Evolutionary conservation across 2,797 vertebrate species (phyloP), one percentile per base, ranked within the genome.

Genomic region (Psittacula echo): DNA sequence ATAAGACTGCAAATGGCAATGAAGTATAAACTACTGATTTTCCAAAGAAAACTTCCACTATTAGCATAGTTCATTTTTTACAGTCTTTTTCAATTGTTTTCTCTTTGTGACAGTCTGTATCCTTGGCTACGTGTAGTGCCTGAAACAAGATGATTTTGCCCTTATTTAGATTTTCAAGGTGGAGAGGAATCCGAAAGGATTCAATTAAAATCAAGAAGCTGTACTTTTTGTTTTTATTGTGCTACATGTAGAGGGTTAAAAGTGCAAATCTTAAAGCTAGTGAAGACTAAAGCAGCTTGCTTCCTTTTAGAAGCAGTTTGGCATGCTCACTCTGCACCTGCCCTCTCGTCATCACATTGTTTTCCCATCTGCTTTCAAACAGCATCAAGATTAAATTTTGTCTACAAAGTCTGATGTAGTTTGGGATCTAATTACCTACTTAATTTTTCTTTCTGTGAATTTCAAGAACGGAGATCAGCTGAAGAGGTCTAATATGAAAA

Each of bases 311-410:
- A 80, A 84, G 66, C 53, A 93, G 50, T 60, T 7, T 75, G 85
- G 87, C 70, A 78, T 39, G 68, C n/a, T 60, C 18, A 3, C 18
- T 9, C 42, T 75, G 91, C 94, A 93, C 91, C 85, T 95, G 85
- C 72, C 83, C 47, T 76, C 85, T 51, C 66, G 44, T 53, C 66
- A 93, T 78, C 87, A 88, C 53, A 86, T 70, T 92, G 89, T 86
- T 89, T 94, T 75, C 73, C 96, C 89, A 91, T 94, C 95, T 93
- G 92, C 70, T 90, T 96, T 86, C 73, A 84, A 96, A 86, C 4
- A 91, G 54, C 1, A 2, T 67, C 0, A 20, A 88, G 51, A 94
- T 73, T 73, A 87, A 84, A 81, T 88, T 89, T 68, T 90, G 76
- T 76, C 89, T 81, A 13, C 34, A 39, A 79, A 89, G 54, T 68